Conservation (phyloP, 2,797 vertebrate species). For the Sorex maritimensis region DNA sequence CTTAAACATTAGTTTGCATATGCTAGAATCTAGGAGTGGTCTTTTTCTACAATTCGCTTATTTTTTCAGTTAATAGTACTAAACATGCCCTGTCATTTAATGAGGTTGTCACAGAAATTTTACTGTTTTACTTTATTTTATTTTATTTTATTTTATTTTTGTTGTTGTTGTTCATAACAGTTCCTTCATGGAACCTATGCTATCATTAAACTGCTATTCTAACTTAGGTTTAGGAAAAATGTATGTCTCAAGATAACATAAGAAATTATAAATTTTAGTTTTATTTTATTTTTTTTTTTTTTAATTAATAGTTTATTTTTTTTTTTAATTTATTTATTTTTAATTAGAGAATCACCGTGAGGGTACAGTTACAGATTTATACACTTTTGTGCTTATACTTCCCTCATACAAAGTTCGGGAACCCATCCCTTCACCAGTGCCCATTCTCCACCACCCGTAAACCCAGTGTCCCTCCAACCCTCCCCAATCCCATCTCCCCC, state of each 20-base stretch:
- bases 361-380: too few species aligned
- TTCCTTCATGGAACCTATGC: not conserved
- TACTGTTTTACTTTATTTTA: not conserved
- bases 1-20: slow-evolving; percentile 13
- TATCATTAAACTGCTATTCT: not conserved
- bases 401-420: too few species aligned
- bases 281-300: too few species aligned
- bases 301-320: too few species aligned
- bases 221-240: not conserved
- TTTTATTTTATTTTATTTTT: not conserved
- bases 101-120: not conserved
- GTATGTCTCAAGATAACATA: not conserved
- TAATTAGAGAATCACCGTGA: too few species aligned
- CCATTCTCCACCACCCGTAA: too few species aligned
- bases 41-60: slow-evolving; percentile 13
- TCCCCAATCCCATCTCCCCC: too few species aligned
- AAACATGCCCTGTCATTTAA: not conserved
- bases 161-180: not conserved
- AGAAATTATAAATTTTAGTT: too few species aligned
- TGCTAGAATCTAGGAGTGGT: slow-evolving; percentile 13
- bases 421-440: too few species aligned
- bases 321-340: too few species aligned
- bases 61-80: slow-evolving; percentile 10
- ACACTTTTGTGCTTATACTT: too few species aligned
- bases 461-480: too few species aligned